phyloP scores from a whole-genome alignment of 1,140 invertebrate genomes.

The Drosophila sechellia region DNA sequence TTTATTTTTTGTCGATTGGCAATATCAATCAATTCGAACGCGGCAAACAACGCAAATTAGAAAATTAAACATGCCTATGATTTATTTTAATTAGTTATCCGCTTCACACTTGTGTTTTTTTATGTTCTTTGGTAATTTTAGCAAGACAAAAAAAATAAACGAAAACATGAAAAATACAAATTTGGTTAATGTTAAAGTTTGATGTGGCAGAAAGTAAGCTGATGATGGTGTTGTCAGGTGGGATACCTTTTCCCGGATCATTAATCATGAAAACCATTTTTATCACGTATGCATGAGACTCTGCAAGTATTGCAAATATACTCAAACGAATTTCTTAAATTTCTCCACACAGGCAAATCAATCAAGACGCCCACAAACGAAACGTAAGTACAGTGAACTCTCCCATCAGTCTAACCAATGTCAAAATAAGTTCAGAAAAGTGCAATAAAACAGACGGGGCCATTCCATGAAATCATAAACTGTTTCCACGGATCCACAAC shows the following conservation, averaged over 20 bases:
- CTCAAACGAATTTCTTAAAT: slow-evolving; percentile 15
- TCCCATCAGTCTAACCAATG: slow-evolving; percentile 19
- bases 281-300: slow-evolving; percentile 7
- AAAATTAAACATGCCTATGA: slow-evolving; percentile 47
- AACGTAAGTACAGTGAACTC: slow-evolving; percentile 76
- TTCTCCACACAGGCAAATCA: slow-evolving; percentile 73
- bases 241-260: slow-evolving; percentile 8
- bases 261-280: slow-evolving; percentile 23
- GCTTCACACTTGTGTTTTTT: slow-evolving; percentile 27
- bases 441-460: slow-evolving; percentile 44
- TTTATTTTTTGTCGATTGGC: slow-evolving; percentile 37
- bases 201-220: slow-evolving; percentile 8
- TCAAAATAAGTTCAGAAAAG: slow-evolving; percentile 62
- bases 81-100: slow-evolving; percentile 41
- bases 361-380: slow-evolving; percentile 81
- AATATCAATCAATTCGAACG: slow-evolving; percentile 32
- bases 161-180: slow-evolving; percentile 27
- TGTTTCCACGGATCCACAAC: slow-evolving; percentile 41
- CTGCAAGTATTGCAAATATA: not conserved
- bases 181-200: slow-evolving; percentile 35
- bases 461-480: slow-evolving; percentile 37
- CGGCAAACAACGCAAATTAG: slow-evolving; percentile 49
- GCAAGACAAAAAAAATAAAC: slow-evolving; percentile 40
- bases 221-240: slow-evolving; percentile 28
- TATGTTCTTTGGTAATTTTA: slow-evolving; percentile 53